Evolutionary conservation across 2,888 invertebrate genomes (phyloP).

Genomic region (Pyrrhosoma nymphula): DNA sequence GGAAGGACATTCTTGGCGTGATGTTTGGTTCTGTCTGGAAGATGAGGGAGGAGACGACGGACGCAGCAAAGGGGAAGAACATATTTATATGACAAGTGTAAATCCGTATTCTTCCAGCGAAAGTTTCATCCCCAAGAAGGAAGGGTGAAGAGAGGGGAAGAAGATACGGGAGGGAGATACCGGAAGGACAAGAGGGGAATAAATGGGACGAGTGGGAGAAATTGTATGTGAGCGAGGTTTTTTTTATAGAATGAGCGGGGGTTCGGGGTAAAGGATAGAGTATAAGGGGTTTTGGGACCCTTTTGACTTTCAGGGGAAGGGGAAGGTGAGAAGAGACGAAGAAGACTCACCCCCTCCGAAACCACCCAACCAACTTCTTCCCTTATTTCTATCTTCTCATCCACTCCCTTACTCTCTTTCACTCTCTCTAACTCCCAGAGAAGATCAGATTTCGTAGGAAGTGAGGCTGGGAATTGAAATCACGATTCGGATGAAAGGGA

Average conservation of each 20-base stretch:
- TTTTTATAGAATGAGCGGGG: background rate
- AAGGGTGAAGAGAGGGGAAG: too few species aligned
- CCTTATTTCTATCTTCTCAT: background rate
- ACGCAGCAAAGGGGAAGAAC: background rate
- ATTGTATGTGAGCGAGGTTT: background rate
- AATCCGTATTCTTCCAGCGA: background rate
- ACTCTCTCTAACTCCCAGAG: background rate
- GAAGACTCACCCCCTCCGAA: background rate
- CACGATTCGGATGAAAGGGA: constrained; percentile 64
- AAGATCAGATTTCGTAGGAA: constrained; percentile 57
- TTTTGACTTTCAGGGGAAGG: background rate
- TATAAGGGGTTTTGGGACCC: background rate
- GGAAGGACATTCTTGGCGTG: too few species aligned
- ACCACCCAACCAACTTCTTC: too few species aligned
- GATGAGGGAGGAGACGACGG: background rate
- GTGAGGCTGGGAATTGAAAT: constrained; percentile 62
- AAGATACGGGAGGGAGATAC: too few species aligned
- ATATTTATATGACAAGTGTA: background rate
- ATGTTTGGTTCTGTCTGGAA: background rate
- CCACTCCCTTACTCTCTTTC: background rate
- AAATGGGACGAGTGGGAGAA: too few species aligned
- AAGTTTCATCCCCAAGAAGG: background rate
- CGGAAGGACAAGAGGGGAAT: too few species aligned
- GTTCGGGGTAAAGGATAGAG: too few species aligned
- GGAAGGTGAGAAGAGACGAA: background rate